Evolutionary conservation across 2,888 invertebrate species (phyloP), one percentile per base, ranked within the genome.

Genomic region (Crematogaster levior): DNA sequence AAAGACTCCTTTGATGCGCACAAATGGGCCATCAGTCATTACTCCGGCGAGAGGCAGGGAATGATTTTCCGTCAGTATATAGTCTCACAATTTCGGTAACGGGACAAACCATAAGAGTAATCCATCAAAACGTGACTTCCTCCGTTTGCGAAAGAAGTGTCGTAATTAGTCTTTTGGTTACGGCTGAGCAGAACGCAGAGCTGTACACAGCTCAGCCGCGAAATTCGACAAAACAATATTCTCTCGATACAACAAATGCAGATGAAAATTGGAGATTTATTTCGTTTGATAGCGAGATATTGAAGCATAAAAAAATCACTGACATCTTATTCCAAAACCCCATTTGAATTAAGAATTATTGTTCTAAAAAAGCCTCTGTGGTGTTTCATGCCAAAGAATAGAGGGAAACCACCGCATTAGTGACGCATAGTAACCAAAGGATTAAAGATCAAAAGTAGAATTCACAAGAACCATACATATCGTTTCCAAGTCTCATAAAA

Each of bases 21-120:
- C 77, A 75, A 81, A 74, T 53, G 85, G 73, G 66, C 83, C 83
- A 89, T 88, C 88, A 85, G 84, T 89, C 85, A 85, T 86, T 75
- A 58, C 30, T 27, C 56, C 27, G 61, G 56, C 48, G 30, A 65
- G 68, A 75, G 80, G 66, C 63, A 24, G 65, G 30, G 75, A 82
- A 77, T 81, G 80, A 89, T 87, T 80, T 84, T 82, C 53, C 81
- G 24, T 48, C 74, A 18, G 53, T 21, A 40, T 53, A 12, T 12
- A 43, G 18, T 37, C 34, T 2, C 43, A 58, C 27, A 80, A 61
- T 80, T 82, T 79, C 24, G 46, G 48, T 75, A 73, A 72, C n/a
- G 40, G 48, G 53, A 51, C 15, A 63, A 18, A 48, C 34, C 43
- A 30, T 43, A 21, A 43, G 21, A 43, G 43, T 21, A 43, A 61